These are phyloP conservation scores for Columbina picui DNA, from an alignment of 2,113 vertebrate genomes.

Conservation along the genomic window DNA sequence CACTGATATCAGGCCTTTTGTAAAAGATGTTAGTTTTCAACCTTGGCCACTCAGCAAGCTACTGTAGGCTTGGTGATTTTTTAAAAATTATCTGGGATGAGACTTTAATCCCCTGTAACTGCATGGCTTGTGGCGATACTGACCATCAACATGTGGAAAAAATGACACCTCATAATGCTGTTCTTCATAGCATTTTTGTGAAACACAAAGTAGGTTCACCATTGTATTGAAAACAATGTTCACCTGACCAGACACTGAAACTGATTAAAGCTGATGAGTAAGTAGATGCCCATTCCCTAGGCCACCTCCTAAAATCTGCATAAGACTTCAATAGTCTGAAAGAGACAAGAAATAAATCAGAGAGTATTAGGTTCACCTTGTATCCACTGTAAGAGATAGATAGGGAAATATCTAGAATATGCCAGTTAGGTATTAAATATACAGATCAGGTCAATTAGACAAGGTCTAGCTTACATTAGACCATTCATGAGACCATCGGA, in stretches of 20 bases:
- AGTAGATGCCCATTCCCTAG: neutral
- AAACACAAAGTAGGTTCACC: neutral
- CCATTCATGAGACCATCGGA: neutral
- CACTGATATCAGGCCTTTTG: neutral
- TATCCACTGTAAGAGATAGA: neutral
- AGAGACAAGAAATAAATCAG: neutral
- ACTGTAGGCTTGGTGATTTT: neutral
- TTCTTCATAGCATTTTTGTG: neutral
- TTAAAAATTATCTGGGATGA: neutral
- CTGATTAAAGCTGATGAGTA: neutral
- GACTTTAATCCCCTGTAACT: neutral
- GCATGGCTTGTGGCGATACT: neutral
- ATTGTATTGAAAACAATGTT: neutral
- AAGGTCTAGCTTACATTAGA: neutral
- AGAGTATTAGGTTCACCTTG: neutral
- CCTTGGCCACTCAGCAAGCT: neutral
- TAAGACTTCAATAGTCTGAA: neutral
- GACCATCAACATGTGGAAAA: neutral
- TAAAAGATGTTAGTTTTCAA: neutral
- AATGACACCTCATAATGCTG: neutral
- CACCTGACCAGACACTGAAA: neutral
- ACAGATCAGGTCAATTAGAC: neutral
- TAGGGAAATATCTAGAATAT: neutral
- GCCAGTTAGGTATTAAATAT: neutral
- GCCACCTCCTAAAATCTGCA: neutral